Evolutionary conservation across 2,888 invertebrate species (phyloP).

Genomic region (Drosophila kambysellisi): DNA sequence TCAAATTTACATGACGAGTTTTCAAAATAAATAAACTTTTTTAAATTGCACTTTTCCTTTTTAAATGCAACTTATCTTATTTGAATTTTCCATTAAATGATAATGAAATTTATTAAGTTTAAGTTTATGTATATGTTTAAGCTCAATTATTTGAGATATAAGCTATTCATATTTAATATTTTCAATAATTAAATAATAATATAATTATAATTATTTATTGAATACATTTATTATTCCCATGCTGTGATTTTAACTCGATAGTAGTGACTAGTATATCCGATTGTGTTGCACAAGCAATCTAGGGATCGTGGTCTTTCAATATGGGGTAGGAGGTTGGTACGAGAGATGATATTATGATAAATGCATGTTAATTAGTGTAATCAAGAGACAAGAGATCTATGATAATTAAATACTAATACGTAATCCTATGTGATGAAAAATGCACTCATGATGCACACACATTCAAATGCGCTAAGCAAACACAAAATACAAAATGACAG

Average conservation of each 20-base stretch:
- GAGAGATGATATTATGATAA: slow-evolving; percentile 26
- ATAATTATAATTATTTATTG: too few species aligned
- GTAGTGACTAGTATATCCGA: slow-evolving; percentile 3
- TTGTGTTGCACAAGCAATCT: not conserved
- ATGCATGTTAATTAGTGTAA: slow-evolving; percentile 12
- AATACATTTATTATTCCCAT: not conserved
- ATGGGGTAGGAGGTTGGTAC: not conserved
- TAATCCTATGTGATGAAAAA: slow-evolving; percentile 7
- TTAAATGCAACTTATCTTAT: not conserved
- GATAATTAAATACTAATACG: slow-evolving; percentile 19
- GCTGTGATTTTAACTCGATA: not conserved
- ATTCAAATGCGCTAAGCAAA: slow-evolving; percentile 35
- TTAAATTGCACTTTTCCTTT: not conserved
- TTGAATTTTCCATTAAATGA: not conserved
- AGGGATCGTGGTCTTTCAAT: not conserved
- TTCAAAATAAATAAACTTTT: not conserved
- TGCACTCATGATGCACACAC: slow-evolving; percentile 26
- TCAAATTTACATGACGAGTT: slow-evolving; percentile 3
- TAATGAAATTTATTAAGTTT: not conserved
- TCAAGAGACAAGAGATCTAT: slow-evolving; percentile 23
- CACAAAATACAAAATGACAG: slow-evolving; percentile 44
- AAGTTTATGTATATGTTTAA: not conserved
- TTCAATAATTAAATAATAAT: not conserved
- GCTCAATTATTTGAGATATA: not conserved
- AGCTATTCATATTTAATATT: not conserved